Evolutionary conservation across 2,113 vertebrate genomes (phyloP).

Genomic region (Varanus salvator): DNA sequence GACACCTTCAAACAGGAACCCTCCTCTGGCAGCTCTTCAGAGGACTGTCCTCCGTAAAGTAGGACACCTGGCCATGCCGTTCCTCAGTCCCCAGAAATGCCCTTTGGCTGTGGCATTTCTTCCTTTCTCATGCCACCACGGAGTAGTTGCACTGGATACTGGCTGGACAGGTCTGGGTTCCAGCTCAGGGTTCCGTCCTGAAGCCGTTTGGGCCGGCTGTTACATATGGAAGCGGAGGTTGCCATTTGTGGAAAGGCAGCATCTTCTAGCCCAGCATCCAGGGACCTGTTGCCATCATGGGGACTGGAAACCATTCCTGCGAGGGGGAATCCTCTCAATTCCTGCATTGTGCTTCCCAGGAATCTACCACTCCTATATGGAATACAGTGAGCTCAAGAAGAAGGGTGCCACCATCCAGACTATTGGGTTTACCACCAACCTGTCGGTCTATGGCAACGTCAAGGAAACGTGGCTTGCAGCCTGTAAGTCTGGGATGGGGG

Average conservation of each 20-base stretch:
- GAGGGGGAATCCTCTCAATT: background rate
- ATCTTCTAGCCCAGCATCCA: background rate
- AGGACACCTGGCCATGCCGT: no score
- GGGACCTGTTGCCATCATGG: background rate
- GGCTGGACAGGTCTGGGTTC: no score
- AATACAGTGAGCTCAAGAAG: slow-evolving; percentile 76
- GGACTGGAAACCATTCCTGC: background rate
- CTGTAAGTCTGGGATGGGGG: slow-evolving; percentile 77
- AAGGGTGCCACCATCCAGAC: slow-evolving; percentile 66
- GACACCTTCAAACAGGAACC: no score
- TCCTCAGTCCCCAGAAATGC: background rate
- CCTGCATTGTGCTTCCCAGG: slow-evolving; percentile 65
- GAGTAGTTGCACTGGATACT: no score
- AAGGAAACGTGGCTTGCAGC: slow-evolving; percentile 91
- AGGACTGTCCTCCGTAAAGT: no score
- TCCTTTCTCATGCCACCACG: no score
- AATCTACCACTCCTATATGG: slow-evolving; percentile 89
- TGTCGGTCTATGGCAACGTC: slow-evolving; percentile 81
- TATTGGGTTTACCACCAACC: slow-evolving; percentile 84
- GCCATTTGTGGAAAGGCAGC: no score
- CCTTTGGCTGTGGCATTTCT: background rate
- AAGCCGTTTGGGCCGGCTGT: background rate
- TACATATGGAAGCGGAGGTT: background rate
- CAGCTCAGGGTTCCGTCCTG: no score
- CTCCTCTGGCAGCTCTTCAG: no score